These are phyloP conservation scores for Sinonovacula constricta DNA, from an alignment of 1,140 invertebrate genomes.

Conservation along the genomic window DNA sequence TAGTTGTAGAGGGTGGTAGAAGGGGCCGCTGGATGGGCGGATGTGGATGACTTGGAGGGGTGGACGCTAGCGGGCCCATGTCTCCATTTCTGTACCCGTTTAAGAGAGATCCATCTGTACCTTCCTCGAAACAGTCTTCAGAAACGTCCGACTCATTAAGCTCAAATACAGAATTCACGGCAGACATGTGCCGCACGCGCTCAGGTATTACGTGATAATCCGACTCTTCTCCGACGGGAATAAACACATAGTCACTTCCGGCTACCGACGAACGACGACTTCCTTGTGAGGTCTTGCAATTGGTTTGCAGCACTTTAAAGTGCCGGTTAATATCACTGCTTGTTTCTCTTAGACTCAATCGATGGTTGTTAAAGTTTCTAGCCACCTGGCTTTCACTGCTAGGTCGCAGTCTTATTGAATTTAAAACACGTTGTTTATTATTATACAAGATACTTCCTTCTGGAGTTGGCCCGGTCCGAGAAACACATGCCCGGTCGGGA, in stretches of 20 bases:
- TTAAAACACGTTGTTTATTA: slow-evolving; percentile 14
- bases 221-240: slow-evolving; percentile 5
- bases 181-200: too few relatives aligned
- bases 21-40: too few relatives aligned
- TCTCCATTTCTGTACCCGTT: too few relatives aligned
- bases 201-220: too few relatives aligned
- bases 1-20: slow-evolving; percentile 11
- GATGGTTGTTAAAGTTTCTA: slow-evolving; percentile 5
- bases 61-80: too few relatives aligned
- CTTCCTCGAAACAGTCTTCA: too few relatives aligned
- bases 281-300: not conserved
- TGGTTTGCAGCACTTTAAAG: slow-evolving; percentile 3
- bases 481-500: not conserved
- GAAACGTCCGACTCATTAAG: too few relatives aligned
- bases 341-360: slow-evolving; percentile 10
- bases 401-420: slow-evolving; percentile 12
- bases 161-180: too few relatives aligned
- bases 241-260: slow-evolving; percentile 23
- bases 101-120: too few relatives aligned
- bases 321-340: too few relatives aligned
- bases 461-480: slow-evolving; percentile 6
- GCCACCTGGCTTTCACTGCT: slow-evolving; percentile 14
- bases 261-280: not conserved
- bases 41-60: too few relatives aligned
- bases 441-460: slow-evolving; percentile 27